Evolutionary conservation across 2,888 invertebrate genomes (phyloP).

Genomic region (Gisinianus flammeolus): DNA sequence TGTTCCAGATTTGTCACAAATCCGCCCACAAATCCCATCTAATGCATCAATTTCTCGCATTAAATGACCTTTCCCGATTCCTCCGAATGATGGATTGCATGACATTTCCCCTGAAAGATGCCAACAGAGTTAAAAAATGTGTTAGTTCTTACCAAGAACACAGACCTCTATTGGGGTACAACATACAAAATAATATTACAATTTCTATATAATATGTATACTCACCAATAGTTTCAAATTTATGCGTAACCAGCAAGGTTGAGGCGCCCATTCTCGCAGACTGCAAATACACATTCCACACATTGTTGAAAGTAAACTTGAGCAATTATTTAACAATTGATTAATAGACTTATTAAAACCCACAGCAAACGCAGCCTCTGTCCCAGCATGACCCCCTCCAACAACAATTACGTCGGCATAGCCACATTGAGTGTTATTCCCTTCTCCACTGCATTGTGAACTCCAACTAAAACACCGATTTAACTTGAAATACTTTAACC

Average conservation of each 20-base stretch:
- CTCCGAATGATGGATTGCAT: slow-evolving; percentile 92
- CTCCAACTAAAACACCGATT: too few species aligned
- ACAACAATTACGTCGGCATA: slow-evolving; percentile 81
- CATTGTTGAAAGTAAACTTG: too few species aligned
- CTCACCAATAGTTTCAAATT: slow-evolving; percentile 77
- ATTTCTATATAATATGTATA: slow-evolving; percentile 4
- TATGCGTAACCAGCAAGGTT: slow-evolving; percentile 83
- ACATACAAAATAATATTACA: too few species aligned
- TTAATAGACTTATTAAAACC: too few species aligned
- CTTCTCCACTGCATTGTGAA: too few species aligned
- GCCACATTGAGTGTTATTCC: too few species aligned
- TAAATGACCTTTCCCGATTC: slow-evolving; percentile 88
- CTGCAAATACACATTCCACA: too few species aligned
- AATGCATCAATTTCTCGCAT: slow-evolving; percentile 87
- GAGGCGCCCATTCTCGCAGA: slow-evolving; percentile 81
- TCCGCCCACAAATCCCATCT: slow-evolving; percentile 80
- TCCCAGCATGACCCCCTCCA: slow-evolving; percentile 91
- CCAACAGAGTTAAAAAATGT: too few species aligned
- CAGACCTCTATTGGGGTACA: too few species aligned
- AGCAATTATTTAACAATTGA: too few species aligned
- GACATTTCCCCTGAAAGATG: slow-evolving; percentile 80
- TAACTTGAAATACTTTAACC: too few species aligned
- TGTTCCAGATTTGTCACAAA: slow-evolving; percentile 81
- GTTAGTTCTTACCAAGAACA: too few species aligned
- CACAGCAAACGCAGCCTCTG: slow-evolving; percentile 84